Percentiles rank a stretch among this genome's conserved stretches.
Evolutionary conservation across 2,888 invertebrate genomes (phyloP).

Genomic region (Oligia latruncula): DNA sequence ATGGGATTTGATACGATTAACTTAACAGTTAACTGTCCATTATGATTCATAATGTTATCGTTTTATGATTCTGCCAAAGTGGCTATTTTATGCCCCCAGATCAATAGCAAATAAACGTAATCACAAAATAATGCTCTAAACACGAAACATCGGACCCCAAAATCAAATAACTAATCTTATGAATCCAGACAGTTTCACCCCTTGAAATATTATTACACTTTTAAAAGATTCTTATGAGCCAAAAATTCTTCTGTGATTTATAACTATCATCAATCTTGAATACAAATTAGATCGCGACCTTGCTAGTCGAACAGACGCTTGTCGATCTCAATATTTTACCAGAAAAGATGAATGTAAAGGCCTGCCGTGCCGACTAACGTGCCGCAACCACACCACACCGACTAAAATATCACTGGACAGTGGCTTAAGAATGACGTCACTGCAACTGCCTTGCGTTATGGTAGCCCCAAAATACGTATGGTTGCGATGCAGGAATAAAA

Average conservation of each 20-base stretch:
- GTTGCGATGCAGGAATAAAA: neutral
- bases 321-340: constrained; percentile 51
- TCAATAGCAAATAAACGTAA: neutral
- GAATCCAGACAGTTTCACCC: constrained; percentile 26
- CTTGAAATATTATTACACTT: constrained; percentile 50
- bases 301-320: constrained; percentile 42
- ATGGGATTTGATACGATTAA: no score
- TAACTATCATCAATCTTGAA: constrained; percentile 58
- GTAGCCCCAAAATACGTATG: neutral
- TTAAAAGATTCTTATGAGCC: constrained; percentile 44
- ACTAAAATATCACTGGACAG: neutral
- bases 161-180: constrained; percentile 32
- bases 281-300: constrained; percentile 57
- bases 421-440: neutral
- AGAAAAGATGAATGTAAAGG: constrained; percentile 47
- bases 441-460: neutral
- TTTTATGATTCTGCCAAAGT: no score
- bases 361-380: neutral
- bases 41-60: no score
- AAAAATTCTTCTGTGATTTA: constrained; percentile 58
- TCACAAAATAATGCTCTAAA: neutral
- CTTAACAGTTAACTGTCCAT: no score
- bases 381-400: neutral
- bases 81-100: no score
- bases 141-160: neutral